A percentile compares a stretch with the other conserved stretches of the same genome.
Conservation (phyloP, 2,888 invertebrate species). For the Polydrusus pterygomalis region DNA sequence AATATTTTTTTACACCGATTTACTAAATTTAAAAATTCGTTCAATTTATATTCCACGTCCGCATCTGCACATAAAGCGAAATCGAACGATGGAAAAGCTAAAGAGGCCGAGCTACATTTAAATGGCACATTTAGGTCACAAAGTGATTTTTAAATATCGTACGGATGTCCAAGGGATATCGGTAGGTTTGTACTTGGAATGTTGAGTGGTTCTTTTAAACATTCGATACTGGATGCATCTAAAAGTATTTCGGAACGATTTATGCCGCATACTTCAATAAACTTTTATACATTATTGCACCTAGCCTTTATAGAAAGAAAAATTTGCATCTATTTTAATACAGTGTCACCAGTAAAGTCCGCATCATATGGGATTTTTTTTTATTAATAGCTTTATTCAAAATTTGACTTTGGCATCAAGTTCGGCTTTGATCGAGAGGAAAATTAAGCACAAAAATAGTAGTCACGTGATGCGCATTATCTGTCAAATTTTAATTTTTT, state of each 20-base stretch:
- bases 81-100: slow-evolving; percentile 41
- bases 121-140: slow-evolving; percentile 47
- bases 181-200: slow-evolving; percentile 36
- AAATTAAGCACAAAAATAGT: too few relatives aligned
- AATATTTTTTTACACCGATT: not conserved
- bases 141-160: slow-evolving; percentile 49
- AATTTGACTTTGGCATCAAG: too few relatives aligned
- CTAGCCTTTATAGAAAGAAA: too few relatives aligned
- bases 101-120: slow-evolving; percentile 44
- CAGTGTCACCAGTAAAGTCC: too few relatives aligned
- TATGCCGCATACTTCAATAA: not conserved
- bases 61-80: slow-evolving; percentile 45
- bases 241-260: slow-evolving; percentile 5
- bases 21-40: slow-evolving; percentile 15
- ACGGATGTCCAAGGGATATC: slow-evolving; percentile 41
- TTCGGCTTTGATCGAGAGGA: too few relatives aligned
- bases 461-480: too few relatives aligned
- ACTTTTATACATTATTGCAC: not conserved
- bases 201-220: slow-evolving; percentile 25
- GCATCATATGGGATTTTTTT: too few relatives aligned
- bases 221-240: slow-evolving; percentile 8
- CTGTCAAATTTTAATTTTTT: too few relatives aligned
- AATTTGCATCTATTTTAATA: too few relatives aligned
- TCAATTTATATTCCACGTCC: slow-evolving; percentile 41
- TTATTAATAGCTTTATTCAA: too few relatives aligned